Base-by-base conservation (phyloP, 2,888 invertebrate genomes). In the Meteorus colon region DNA sequence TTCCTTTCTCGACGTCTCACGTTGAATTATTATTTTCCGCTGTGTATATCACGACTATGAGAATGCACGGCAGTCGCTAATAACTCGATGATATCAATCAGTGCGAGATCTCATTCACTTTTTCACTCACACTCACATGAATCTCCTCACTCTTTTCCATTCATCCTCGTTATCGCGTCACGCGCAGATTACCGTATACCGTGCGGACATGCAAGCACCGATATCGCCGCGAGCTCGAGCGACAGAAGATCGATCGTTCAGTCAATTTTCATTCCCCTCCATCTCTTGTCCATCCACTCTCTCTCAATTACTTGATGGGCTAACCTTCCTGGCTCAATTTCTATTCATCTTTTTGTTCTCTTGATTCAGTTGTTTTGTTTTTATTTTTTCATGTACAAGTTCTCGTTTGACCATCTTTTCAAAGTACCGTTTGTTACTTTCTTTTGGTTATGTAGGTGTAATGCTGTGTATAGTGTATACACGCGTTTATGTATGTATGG, bases 41-140 rank as follows among this genome's bases (percentile, higher is more conserved):
- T 45, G 63, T 37, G 41, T 65, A 12, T 29, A 48, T 67, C 29
- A 41, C 29, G 19, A 63, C 59, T 19, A 74, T 37, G 59, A 63
- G 59, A 78, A 75, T 63, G 74, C 82, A 82, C 76, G 73, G 72
- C 75, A 67, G 65, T 66, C 78, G 77, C 77, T 83, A 80, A 83
- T 80, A 82, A 82, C 69, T 72, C 75, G 55, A 59, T 48, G 51
- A 45, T 62, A 72, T 69, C 77, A 79, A 79, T 79, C 72, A 74
- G 73, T 72, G 76, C 79, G 82, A 77, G 73, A 80, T 80, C 74
- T 67, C 67, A 71, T 24, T 19, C 31, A 29, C 66, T 48, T 16
- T 66, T 65, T 66, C 69, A 66, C 48, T 60, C 55, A 29, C 60
- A 71, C 60, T 70, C 34, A 73, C 60, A 31, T 14, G 48, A 14